These are phyloP conservation scores for Brachypterus glaber DNA, from an alignment of 2,888 invertebrate genomes.

Conservation along the genomic window DNA sequence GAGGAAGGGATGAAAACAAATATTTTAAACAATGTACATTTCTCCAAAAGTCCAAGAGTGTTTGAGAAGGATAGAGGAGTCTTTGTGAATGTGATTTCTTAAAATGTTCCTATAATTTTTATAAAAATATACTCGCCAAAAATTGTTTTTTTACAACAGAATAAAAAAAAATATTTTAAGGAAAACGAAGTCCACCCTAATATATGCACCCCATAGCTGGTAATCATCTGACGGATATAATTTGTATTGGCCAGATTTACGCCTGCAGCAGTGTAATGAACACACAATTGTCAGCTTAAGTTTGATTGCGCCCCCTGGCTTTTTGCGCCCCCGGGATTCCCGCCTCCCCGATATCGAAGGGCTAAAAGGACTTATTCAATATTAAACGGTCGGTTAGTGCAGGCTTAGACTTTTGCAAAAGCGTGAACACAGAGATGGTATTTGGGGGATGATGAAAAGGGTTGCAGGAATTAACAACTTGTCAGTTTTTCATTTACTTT, in stretches of 20 bases:
- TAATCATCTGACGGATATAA: conserved; percentile 38
- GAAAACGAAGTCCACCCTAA: too few species aligned
- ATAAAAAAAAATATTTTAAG: too few species aligned
- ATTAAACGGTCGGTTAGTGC: conserved; percentile 38
- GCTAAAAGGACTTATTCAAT: conserved; percentile 36
- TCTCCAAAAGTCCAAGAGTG: too few species aligned
- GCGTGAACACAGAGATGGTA: conserved; percentile 20
- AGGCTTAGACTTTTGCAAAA: conserved; percentile 29
- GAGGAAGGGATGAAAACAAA: too few species aligned
- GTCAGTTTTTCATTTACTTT: background rate
- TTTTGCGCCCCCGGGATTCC: conserved; percentile 15
- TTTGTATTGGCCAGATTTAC: conserved; percentile 45
- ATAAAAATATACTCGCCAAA: too few species aligned
- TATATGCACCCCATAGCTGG: too few species aligned
- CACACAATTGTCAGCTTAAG: conserved; percentile 44
- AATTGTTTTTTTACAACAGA: too few species aligned
- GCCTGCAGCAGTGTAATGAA: conserved; percentile 42
- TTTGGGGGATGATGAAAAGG: conserved; percentile 4
- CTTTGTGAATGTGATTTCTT: too few species aligned
- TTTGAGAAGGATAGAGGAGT: too few species aligned
- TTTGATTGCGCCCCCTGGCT: conserved; percentile 39
- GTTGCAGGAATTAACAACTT: background rate
- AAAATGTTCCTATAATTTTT: too few species aligned
- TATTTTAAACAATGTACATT: too few species aligned
- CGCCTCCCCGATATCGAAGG: conserved; percentile 20